Evolutionary conservation across 2,888 invertebrate species (phyloP).

Genomic region (Abscondita cerata): DNA sequence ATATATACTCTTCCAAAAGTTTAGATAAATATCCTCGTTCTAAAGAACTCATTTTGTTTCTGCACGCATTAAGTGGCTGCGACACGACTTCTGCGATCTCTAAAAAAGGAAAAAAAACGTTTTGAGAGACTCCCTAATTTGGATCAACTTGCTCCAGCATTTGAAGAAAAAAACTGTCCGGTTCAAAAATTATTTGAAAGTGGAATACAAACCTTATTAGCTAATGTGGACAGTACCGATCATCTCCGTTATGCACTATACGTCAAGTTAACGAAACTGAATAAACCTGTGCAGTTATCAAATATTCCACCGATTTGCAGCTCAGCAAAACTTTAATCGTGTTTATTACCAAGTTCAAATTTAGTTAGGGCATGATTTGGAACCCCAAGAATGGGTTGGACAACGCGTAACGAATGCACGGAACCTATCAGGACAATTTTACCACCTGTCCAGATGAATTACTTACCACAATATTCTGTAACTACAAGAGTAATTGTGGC

Average conservation of each 20-base stretch:
- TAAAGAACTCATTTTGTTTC: constrained; percentile 42
- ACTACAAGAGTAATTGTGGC: constrained; percentile 29
- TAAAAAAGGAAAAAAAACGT: constrained; percentile 46
- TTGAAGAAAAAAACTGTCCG: constrained; percentile 52
- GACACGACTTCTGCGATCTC: constrained; percentile 46
- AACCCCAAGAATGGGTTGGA: constrained; percentile 41
- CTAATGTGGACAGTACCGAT: constrained; percentile 37
- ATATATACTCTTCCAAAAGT: constrained; percentile 50
- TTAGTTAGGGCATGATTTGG: constrained; percentile 41
- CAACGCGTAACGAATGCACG: constrained; percentile 45
- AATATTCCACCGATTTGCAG: constrained; percentile 50
- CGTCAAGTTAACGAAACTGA: constrained; percentile 47
- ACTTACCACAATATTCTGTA: constrained; percentile 43
- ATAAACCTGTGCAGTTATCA: constrained; percentile 50
- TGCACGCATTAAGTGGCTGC: constrained; percentile 45
- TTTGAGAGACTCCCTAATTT: constrained; percentile 42
- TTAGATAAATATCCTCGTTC: constrained; percentile 43
- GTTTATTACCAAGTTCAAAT: constrained; percentile 43
- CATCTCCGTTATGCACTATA: constrained; percentile 40
- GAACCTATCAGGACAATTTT: constrained; percentile 46
- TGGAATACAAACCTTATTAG: constrained; percentile 46
- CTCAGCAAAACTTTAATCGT: constrained; percentile 48
- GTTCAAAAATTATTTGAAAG: constrained; percentile 45
- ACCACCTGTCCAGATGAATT: constrained; percentile 46
- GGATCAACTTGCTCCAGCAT: constrained; percentile 44